Evolutionary conservation across 2,888 invertebrate species (phyloP), one percentile per base, ranked within the genome.

Genomic region (Falcaria lacertinaria): DNA sequence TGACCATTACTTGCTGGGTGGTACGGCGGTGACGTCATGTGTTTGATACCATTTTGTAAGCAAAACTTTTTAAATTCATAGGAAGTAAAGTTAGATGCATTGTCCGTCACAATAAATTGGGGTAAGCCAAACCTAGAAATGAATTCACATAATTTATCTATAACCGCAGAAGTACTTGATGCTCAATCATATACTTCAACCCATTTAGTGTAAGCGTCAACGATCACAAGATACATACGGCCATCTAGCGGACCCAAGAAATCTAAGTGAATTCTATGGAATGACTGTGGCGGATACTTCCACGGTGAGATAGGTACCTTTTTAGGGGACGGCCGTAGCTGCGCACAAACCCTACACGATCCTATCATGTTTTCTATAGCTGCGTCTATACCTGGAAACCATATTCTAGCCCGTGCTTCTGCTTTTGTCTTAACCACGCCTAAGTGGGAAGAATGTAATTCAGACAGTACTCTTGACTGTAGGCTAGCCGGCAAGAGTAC

Each of bases 351-450:
- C 2, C 42, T 46, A 36, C 55, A 52, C n/a, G 41, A 16, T 4
- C 36, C 25, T 40, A 52, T 46, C 41, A 52, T 41, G 2, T 15
- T 22, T 44, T 53, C 50, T 49, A n/a, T n/a, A n/a, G n/a, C n/a
- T n/a, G n/a, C n/a, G n/a, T n/a, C n/a, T n/a, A n/a, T n/a, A n/a
- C n/a, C 52, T 28, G 61, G 57, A 32, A 55, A 62, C 58, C 62
- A 60, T 33, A 62, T 46, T 7, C 60, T 34, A 1, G 47, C 44
- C 1, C 62, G 47, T 5, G 57, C 59, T 44, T 60, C 59, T 4
- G 54, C 50, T 47, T 63, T 64, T 1, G 46, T 57, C 45, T 61
- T 63, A 0, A 59, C 54, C 5, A 62, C 55, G 0, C 63, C 61
- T 11, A 59, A 41, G 47, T 63, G 60, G 2, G 56, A 50, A 4